Conservation (phyloP, 2,797 vertebrate genomes). For the Poecilia picta region DNA sequence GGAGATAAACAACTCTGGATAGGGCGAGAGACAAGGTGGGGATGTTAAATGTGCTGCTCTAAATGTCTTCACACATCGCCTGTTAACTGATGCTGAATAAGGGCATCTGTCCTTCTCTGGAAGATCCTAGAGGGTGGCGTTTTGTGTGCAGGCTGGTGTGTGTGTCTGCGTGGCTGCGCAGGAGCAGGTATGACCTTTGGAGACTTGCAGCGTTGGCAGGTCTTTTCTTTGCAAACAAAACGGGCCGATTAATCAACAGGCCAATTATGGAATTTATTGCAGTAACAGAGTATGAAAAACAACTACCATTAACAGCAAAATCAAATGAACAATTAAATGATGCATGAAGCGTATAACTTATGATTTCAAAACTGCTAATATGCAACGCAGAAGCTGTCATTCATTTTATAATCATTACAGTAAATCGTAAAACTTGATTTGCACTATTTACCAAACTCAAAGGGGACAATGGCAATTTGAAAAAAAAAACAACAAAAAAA, state of each 20-base stretch:
- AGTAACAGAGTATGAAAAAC: constrained; percentile 36
- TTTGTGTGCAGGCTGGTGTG: constrained; percentile 21
- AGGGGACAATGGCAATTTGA: background rate
- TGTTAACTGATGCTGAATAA: constrained; percentile 78
- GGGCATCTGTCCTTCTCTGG: constrained; percentile 71
- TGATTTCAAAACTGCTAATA: background rate
- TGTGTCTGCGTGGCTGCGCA: constrained; percentile 28
- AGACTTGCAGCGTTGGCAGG: constrained; percentile 69
- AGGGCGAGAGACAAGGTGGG: constrained; percentile 69
- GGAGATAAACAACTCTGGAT: constrained; percentile 72
- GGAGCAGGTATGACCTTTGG: constrained; percentile 58
- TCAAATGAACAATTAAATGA: constrained; percentile 9
- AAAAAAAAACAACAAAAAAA: background rate
- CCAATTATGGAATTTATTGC: constrained; percentile 48
- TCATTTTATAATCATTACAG: background rate
- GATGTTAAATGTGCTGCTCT: constrained; percentile 76
- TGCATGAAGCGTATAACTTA: background rate
- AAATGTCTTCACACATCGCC: constrained; percentile 73
- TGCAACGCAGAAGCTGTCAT: background rate
- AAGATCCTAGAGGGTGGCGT: constrained; percentile 41
- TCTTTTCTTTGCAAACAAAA: constrained; percentile 59
- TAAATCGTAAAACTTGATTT: background rate
- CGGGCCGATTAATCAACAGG: constrained; percentile 63
- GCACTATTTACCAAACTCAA: background rate
- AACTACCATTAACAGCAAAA: background rate